phyloP scores from a whole-genome alignment of 2,797 vertebrate genomes.

The Galagoides demidoff region DNA sequence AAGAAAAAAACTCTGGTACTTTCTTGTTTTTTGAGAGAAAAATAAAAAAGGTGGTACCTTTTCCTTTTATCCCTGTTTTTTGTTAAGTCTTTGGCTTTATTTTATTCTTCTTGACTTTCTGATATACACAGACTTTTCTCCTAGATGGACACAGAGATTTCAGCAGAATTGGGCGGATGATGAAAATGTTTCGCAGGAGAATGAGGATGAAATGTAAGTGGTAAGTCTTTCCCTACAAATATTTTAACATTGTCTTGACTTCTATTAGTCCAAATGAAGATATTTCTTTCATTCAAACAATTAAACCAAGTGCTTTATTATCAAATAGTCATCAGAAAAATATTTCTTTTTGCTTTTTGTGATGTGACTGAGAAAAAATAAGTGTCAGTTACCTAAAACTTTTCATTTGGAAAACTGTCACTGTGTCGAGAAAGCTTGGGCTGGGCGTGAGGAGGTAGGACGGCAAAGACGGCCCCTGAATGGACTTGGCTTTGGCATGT shows the following conservation, averaged over 20 bases:
- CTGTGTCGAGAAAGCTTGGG: background rate
- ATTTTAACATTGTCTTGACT: slow-evolving; percentile 8
- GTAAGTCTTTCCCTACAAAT: background rate
- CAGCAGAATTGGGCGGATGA: background rate
- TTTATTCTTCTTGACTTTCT: background rate
- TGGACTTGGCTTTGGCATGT: background rate
- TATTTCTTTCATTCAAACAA: background rate
- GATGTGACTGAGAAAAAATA: background rate
- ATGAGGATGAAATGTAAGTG: background rate
- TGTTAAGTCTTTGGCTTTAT: slow-evolving; percentile 2
- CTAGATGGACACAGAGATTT: background rate
- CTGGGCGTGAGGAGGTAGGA: background rate
- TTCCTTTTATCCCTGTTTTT: background rate
- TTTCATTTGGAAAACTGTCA: background rate
- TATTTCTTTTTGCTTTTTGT: background rate
- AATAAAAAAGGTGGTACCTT: background rate
- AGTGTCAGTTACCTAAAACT: background rate
- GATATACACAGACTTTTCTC: background rate
- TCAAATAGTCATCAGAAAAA: slow-evolving; percentile 1
- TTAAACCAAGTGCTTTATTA: background rate
- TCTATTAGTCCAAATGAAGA: slow-evolving; percentile 4
- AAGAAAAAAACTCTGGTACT: background rate
- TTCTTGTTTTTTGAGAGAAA: background rate
- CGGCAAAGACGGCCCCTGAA: accelerated
- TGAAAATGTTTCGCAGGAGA: background rate